Evolutionary conservation across 2,797 vertebrate genomes (phyloP).

Genomic region (Toxotes lorentzi): DNA sequence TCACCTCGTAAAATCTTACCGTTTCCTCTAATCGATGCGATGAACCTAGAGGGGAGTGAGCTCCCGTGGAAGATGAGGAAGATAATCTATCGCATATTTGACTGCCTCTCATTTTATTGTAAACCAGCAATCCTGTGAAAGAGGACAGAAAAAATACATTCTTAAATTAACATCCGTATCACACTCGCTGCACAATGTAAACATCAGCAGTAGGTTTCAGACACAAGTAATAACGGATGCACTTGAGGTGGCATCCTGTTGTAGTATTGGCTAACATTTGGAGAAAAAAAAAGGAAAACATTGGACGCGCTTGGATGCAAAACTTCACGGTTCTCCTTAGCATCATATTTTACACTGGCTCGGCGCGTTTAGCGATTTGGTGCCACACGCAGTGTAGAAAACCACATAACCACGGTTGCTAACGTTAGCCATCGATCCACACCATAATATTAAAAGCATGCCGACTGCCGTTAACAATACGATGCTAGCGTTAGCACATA

Average conservation of each 20-base stretch:
- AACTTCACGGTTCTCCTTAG: constrained; percentile 65
- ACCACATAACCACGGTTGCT: constrained; percentile 56
- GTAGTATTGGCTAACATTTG: constrained; percentile 62
- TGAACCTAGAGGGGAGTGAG: constrained; percentile 51
- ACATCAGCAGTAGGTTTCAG: constrained; percentile 61
- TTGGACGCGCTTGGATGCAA: constrained; percentile 60
- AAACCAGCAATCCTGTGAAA: constrained; percentile 70
- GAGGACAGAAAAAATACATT: constrained; percentile 38
- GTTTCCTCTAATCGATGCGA: constrained; percentile 74
- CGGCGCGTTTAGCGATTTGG: constrained; percentile 54
- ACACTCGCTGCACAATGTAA: constrained; percentile 67
- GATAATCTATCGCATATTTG: constrained; percentile 63
- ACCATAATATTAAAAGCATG: constrained; percentile 35
- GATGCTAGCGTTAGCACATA: constrained; percentile 50
- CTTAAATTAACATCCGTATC: constrained; percentile 52
- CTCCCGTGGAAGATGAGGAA: constrained; percentile 64
- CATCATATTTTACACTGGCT: constrained; percentile 54
- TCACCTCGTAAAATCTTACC: constrained; percentile 81
- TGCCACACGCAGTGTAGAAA: constrained; percentile 56
- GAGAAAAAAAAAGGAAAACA: constrained; percentile 40
- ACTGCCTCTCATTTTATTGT: constrained; percentile 74
- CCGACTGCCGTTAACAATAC: constrained; percentile 26
- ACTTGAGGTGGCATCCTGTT: constrained; percentile 53
- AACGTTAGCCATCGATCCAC: constrained; percentile 67
- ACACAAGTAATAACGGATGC: constrained; percentile 64